phyloP scores from a whole-genome alignment of 2,113 vertebrate genomes.

The Scalopus aquaticus region DNA sequence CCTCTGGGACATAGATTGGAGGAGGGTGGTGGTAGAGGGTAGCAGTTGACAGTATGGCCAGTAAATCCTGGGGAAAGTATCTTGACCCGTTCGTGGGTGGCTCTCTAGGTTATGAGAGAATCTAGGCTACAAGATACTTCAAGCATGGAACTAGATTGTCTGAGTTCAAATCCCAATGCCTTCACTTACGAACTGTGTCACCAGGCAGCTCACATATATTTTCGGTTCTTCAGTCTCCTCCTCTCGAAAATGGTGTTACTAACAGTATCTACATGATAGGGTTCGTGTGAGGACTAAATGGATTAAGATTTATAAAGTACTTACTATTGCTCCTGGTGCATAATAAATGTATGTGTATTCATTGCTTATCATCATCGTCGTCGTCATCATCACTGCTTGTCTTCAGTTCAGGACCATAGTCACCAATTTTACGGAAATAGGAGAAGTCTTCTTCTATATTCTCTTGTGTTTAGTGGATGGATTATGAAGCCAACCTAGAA shows the following conservation, averaged over 20 bases:
- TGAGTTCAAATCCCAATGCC: neutral
- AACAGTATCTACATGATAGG: neutral
- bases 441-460: neutral
- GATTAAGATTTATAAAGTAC: neutral
- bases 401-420: neutral
- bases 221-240: neutral
- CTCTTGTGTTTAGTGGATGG: constrained; percentile 22
- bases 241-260: neutral
- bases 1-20: neutral
- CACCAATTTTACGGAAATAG: neutral
- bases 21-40: neutral
- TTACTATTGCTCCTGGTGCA: neutral
- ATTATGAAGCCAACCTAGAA: constrained; percentile 30
- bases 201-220: neutral
- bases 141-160: neutral
- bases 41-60: neutral
- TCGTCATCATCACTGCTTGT: neutral
- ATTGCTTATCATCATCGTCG: neutral
- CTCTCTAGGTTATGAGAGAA: neutral
- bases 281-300: neutral
- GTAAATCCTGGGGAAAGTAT: neutral
- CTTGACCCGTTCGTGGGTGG: neutral
- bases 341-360: constrained; percentile 7
- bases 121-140: neutral
- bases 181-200: neutral